Conservation (phyloP, 2,113 vertebrate species). For the Cygnus buccinator region DNA sequence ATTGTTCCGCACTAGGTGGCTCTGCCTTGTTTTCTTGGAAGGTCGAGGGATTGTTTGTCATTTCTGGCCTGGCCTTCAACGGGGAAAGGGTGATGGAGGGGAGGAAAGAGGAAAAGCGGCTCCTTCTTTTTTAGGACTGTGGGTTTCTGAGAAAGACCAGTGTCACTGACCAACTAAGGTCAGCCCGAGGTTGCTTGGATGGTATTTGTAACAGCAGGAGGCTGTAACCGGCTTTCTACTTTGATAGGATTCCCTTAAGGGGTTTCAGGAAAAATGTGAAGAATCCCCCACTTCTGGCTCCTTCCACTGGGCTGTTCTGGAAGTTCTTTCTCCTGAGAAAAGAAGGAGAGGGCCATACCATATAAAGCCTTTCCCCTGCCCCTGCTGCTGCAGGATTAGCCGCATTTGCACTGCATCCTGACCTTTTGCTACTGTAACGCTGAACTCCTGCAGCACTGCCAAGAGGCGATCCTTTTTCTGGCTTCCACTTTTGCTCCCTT, state of each 20-base stretch:
- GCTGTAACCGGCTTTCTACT: neutral
- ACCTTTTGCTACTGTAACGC: conserved; percentile 66
- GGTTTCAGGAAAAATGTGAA: neutral
- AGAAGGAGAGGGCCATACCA: neutral
- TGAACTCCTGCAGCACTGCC: neutral
- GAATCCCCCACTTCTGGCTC: conserved; percentile 16
- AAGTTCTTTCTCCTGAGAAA: neutral
- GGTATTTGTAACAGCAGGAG: conserved; percentile 23
- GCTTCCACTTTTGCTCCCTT: conserved; percentile 30
- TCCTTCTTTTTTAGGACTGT: conserved; percentile 39
- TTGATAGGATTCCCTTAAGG: conserved; percentile 46
- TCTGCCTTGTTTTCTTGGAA: conserved; percentile 56
- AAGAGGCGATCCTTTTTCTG: neutral
- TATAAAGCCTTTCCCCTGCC: conserved; percentile 30
- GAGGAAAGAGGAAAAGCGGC: neutral
- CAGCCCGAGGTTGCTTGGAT: neutral
- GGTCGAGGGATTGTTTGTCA: neutral
- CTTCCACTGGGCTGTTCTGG: neutral
- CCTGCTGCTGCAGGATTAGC: neutral
- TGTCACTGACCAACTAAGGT: conserved; percentile 18
- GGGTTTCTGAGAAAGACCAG: conserved; percentile 46
- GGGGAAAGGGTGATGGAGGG: neutral
- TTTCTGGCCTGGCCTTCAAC: neutral
- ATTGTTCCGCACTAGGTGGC: conserved; percentile 51
- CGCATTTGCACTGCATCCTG: neutral